Evolutionary conservation across 2,888 invertebrate genomes (phyloP), one percentile per base, ranked within the genome.

Genomic region (Lithosia quadra): DNA sequence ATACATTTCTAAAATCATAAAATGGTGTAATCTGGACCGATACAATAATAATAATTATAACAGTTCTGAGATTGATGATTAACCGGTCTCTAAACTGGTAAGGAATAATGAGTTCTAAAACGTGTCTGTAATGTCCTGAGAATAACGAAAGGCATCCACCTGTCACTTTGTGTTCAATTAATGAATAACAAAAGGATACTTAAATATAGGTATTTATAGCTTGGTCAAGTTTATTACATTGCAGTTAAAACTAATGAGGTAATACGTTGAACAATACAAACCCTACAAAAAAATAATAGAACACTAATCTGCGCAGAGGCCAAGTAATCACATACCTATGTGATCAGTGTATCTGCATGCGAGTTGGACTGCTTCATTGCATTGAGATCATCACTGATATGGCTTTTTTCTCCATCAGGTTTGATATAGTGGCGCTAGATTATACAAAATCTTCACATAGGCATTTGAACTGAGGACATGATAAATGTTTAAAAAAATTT

Each of bases 11-110:
- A 9, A 1, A n/a, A 49, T n/a, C 49, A 9, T 9, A 49, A 49
- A 49, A 49, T 49, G 49, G 18, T 49, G n/a, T 9, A 49, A 49
- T 49, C 9, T 49, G 18, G 43, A 18, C 18, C 18, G 4, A 43
- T 43, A 18, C 43, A 5, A n/a, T 18, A 43, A 18, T 18, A 1
- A 43, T 43, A 4, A 18, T 43, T 7, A 18, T 43, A 18, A 43
- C 43, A 43, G 43, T 43, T 0, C 59, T 28, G 53, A 75, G 73
- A 76, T 75, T 69, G 57, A 78, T 18, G 7, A 5, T 43, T 43
- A 18, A 43, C 18, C 5, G 15, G 18, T 69, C 39, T 64, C 63
- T 65, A 58, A 78, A 62, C 69, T 68, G n/a, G 61, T 43, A 63
- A 58, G 58, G 5, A 55, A 61, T 76, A 66, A 71, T 68, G 55